These are phyloP conservation scores for cat (Felis catus) DNA, from an alignment of 2,113 vertebrate species.

Conservation along the genomic window DNA sequence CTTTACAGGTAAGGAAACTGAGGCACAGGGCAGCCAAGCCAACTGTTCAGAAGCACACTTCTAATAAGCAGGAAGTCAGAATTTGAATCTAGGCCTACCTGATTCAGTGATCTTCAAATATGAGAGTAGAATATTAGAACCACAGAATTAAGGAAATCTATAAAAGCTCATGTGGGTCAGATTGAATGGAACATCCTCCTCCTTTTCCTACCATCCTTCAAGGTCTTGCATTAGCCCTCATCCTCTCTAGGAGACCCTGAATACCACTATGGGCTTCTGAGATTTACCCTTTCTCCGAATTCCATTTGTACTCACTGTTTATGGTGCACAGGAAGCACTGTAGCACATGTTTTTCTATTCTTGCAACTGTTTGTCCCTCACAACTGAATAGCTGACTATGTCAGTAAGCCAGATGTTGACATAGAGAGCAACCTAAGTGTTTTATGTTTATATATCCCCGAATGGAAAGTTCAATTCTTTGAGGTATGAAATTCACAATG, in stretches of 20 bases:
- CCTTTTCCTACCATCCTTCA: conserved; percentile 24
- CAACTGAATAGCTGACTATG: conserved; percentile 16
- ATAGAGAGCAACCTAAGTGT: conserved; percentile 11
- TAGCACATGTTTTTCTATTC: conserved; percentile 49
- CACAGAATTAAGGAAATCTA: neutral
- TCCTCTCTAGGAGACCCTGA: conserved; percentile 25
- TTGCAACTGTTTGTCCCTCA: conserved; percentile 60
- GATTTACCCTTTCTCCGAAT: conserved; percentile 51
- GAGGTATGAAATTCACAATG: neutral
- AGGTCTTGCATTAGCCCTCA: neutral
- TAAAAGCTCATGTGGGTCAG: neutral
- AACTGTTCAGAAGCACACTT: neutral
- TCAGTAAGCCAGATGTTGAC: conserved; percentile 55
- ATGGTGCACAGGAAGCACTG: conserved; percentile 28
- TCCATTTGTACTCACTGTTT: conserved; percentile 37
- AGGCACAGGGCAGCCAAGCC: neutral
- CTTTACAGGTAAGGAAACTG: conserved; percentile 21
- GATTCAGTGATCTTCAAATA: conserved; percentile 21
- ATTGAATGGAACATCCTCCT: neutral
- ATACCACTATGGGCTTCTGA: neutral
- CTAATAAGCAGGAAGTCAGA: conserved; percentile 4
- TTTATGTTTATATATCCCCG: conserved; percentile 20
- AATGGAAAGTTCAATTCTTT: conserved; percentile 27
- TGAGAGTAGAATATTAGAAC: neutral
- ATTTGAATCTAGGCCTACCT: neutral